Conservation (phyloP, 92 coral and sea anemone genomes). For the Paragorgia papillata region DNA sequence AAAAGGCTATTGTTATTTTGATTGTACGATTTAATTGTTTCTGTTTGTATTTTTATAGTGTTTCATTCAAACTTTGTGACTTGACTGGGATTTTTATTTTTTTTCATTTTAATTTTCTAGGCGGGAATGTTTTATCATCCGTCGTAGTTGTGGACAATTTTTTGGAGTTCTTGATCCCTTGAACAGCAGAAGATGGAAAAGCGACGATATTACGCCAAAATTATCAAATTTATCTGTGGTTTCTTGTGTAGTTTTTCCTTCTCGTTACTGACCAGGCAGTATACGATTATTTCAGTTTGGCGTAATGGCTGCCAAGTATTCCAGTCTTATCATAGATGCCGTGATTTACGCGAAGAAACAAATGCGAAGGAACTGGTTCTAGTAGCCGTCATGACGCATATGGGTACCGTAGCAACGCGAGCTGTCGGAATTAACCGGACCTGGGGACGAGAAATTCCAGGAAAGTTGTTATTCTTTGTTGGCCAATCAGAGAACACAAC, state of each 20-base stretch:
- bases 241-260: constrained; percentile 12
- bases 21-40: too few relatives aligned
- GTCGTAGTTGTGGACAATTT: too few relatives aligned
- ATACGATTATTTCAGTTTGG: not conserved
- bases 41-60: too few relatives aligned
- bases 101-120: too few relatives aligned
- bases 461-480: constrained; percentile 76
- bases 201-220: not conserved
- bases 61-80: too few relatives aligned
- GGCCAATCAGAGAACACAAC: constrained; percentile 60
- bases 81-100: too few relatives aligned
- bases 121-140: too few relatives aligned
- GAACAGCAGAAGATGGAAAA: not conserved
- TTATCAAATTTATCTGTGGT: not conserved
- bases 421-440: constrained; percentile 90
- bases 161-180: not conserved
- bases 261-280: not conserved
- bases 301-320: not conserved
- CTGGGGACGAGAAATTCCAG: constrained; percentile 87
- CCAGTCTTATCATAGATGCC: not conserved
- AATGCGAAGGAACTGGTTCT: constrained; percentile 76
- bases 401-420: constrained; percentile 73
- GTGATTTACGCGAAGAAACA: constrained; percentile 58
- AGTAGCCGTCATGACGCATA: constrained; percentile 93
- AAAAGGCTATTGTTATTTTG: too few relatives aligned